Percentiles rank a stretch among this genome's conserved stretches.
Conservation (phyloP, 2,797 vertebrate genomes). For the Typhlichthys subterraneus region DNA sequence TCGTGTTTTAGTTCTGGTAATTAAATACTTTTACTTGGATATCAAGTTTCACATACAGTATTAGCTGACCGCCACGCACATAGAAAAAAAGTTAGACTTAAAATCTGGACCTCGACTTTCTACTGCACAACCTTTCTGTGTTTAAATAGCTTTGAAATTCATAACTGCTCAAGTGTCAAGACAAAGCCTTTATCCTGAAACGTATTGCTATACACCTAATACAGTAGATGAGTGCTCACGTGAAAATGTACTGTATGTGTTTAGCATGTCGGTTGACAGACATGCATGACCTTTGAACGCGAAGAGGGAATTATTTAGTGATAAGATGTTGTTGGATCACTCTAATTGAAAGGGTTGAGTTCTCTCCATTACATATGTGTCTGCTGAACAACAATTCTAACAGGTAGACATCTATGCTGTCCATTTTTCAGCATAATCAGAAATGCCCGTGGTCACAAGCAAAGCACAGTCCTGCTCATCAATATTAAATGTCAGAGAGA, state of each 20-base stretch:
- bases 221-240: too few relatives aligned
- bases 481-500: slow-evolving; percentile 5
- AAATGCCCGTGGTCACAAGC: not conserved
- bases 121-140: not conserved
- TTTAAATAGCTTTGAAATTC: too few relatives aligned
- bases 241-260: slow-evolving; percentile 1
- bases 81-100: not conserved
- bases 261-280: not conserved
- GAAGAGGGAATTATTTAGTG: slow-evolving; percentile 1
- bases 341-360: not conserved
- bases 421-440: not conserved
- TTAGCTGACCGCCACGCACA: not conserved
- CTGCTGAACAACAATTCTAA: slow-evolving; percentile 4
- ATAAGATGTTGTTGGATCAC: slow-evolving; percentile 10
- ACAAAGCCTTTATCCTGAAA: too few relatives aligned
- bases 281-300: slow-evolving; percentile 7
- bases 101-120: not conserved
- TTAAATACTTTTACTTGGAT: slow-evolving; percentile 1
- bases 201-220: too few relatives aligned
- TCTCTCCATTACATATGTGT: not conserved
- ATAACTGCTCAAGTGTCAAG: not conserved
- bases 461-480: not conserved
- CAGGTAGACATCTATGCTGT: not conserved
- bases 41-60: not conserved
- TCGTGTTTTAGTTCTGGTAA: not conserved